phyloP scores from a whole-genome alignment of 1,140 invertebrate genomes.

The Lucilia cuprina region DNA sequence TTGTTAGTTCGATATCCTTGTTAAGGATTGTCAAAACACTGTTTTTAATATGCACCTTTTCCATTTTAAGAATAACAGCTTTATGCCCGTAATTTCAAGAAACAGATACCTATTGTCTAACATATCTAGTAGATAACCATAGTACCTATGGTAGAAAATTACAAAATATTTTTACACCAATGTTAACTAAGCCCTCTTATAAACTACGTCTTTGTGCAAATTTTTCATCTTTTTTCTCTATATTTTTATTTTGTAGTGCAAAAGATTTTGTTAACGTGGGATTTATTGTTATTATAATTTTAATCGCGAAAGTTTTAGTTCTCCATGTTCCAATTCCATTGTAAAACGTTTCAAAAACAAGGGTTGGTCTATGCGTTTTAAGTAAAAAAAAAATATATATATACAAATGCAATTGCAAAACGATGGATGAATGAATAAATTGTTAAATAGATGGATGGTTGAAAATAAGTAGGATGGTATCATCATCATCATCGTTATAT shows the following conservation, averaged over 20 bases:
- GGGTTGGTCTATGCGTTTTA: slow-evolving; percentile 6
- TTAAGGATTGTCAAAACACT: too few species aligned
- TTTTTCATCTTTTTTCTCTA: background rate
- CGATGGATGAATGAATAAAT: background rate
- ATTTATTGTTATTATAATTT: slow-evolving; percentile 25
- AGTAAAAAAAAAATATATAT: background rate
- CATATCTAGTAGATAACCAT: too few species aligned
- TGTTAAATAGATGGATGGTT: background rate
- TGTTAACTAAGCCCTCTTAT: too few species aligned
- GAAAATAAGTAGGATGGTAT: background rate
- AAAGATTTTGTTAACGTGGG: slow-evolving; percentile 21
- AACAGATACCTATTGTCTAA: too few species aligned
- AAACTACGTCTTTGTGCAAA: background rate
- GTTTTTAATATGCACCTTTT: too few species aligned
- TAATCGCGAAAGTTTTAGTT: slow-evolving; percentile 25
- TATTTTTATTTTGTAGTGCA: background rate
- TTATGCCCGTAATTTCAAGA: too few species aligned
- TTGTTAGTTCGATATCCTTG: too few species aligned
- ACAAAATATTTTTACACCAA: too few species aligned
- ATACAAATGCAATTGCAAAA: slow-evolving; percentile 13
- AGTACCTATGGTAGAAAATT: too few species aligned
- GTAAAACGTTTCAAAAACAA: background rate
- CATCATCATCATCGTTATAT: background rate
- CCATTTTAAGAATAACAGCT: too few species aligned
- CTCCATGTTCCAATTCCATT: background rate